phyloP scores from a whole-genome alignment of 1,140 invertebrate species.

The Cryptotermes secundus region DNA sequence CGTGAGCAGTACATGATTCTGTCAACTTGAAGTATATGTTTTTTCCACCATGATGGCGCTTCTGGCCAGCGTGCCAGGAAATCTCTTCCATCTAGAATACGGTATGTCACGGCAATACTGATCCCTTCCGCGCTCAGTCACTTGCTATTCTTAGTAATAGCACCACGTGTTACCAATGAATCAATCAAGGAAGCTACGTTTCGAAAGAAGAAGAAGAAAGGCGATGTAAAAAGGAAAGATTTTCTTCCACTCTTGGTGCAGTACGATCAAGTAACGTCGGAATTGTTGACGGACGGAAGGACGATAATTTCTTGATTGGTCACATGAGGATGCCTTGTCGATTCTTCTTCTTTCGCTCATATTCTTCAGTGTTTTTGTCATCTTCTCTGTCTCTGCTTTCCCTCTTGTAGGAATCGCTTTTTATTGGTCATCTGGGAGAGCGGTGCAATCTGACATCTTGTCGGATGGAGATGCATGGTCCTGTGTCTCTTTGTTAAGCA shows the following conservation, averaged over 20 bases:
- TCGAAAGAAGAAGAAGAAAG: not conserved
- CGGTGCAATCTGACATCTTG: not conserved
- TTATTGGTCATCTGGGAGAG: constrained; percentile 6
- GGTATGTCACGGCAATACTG: not conserved
- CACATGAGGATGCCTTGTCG: not conserved
- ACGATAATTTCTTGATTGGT: constrained; percentile 22
- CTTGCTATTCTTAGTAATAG: constrained; percentile 23
- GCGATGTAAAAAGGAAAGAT: not conserved
- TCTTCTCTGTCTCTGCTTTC: not conserved
- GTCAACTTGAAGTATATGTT: constrained; percentile 19
- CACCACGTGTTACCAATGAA: constrained; percentile 26
- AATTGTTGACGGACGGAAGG: constrained; percentile 22
- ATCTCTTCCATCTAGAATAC: not conserved
- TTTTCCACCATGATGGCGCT: not conserved
- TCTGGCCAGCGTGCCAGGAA: constrained; percentile 21
- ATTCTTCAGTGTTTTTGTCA: not conserved
- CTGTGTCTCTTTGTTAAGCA: not conserved
- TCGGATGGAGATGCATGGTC: not conserved
- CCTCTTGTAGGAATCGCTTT: not conserved
- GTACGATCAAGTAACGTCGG: not conserved
- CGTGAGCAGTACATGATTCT: not conserved
- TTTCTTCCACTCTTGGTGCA: not conserved
- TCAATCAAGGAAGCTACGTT: constrained; percentile 22
- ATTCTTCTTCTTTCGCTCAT: not conserved
- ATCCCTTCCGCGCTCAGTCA: not conserved